These are phyloP conservation scores for Cebus imitator DNA, from an alignment of 2,113 vertebrate species.

Conservation along the genomic window DNA sequence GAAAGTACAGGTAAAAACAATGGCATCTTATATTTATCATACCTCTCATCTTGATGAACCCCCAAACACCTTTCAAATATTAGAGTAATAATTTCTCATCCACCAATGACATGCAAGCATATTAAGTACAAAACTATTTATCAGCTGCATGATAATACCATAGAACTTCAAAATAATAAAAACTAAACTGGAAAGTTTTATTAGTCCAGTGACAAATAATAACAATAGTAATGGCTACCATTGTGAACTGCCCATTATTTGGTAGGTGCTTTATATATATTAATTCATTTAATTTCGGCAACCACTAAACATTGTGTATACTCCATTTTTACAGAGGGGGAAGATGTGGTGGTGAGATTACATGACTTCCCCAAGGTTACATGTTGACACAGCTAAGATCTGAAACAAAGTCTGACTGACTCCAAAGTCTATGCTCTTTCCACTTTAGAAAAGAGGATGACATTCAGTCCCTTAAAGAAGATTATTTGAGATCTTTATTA, in stretches of 20 bases:
- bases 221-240: background rate
- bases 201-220: constrained; percentile 32
- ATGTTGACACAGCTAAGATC: constrained; percentile 1
- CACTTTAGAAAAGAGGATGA: constrained; percentile 6
- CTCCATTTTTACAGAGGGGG: background rate
- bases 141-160: constrained; percentile 73
- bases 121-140: constrained; percentile 66
- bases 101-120: constrained; percentile 78
- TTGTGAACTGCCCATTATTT: constrained; percentile 3
- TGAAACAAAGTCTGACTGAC: background rate
- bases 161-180: constrained; percentile 59
- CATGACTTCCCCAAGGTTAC: background rate
- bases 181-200: constrained; percentile 34
- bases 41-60: constrained; percentile 78
- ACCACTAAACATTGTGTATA: constrained; percentile 31
- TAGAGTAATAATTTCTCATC: constrained; percentile 71
- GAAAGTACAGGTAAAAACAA: constrained; percentile 83
- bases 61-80: constrained; percentile 76
- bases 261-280: background rate
- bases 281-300: background rate
- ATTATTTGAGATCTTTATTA: constrained; percentile 23
- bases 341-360: constrained; percentile 31
- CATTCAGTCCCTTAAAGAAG: constrained; percentile 46
- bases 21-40: constrained; percentile 81
- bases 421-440: constrained; percentile 15